These are phyloP conservation scores for Acrocera orbiculus DNA, from an alignment of 2,888 invertebrate genomes.

Conservation along the genomic window DNA sequence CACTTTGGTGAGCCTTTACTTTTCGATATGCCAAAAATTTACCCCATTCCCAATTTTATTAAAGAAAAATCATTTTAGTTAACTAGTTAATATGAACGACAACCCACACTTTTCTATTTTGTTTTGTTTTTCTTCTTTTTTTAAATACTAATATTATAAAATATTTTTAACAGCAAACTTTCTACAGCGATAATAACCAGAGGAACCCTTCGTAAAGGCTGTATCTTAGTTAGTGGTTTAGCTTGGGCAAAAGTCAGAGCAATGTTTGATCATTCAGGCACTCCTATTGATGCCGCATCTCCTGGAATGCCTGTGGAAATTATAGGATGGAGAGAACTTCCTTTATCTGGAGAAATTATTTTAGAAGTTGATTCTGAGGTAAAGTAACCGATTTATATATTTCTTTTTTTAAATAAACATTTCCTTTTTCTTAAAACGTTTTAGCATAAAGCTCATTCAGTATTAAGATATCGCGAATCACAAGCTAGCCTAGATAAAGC, in stretches of 20 bases:
- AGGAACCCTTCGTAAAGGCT: slow-evolving; percentile 65
- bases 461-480: slow-evolving; percentile 45
- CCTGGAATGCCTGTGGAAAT: slow-evolving; percentile 67
- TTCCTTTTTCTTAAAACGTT: slow-evolving; percentile 8
- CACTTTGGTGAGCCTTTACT: too few species aligned
- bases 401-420: background rate
- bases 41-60: too few species aligned
- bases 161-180: slow-evolving; percentile 50
- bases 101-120: background rate
- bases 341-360: slow-evolving; percentile 74
- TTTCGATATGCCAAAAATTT: too few species aligned
- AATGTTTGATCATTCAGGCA: slow-evolving; percentile 62
- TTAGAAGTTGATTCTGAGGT: slow-evolving; percentile 68
- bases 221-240: slow-evolving; percentile 61
- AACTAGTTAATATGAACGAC: too few species aligned
- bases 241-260: slow-evolving; percentile 70
- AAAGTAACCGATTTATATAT: too few species aligned
- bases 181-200: slow-evolving; percentile 70
- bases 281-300: slow-evolving; percentile 43
- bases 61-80: too few species aligned
- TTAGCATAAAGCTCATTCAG: slow-evolving; percentile 48
- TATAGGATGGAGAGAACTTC: slow-evolving; percentile 80
- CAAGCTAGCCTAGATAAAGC: slow-evolving; percentile 44
- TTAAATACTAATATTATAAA: background rate
- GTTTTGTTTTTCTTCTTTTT: background rate